These are phyloP conservation scores for Falco rusticolus DNA, from an alignment of 2,797 vertebrate genomes.

Conservation along the genomic window DNA sequence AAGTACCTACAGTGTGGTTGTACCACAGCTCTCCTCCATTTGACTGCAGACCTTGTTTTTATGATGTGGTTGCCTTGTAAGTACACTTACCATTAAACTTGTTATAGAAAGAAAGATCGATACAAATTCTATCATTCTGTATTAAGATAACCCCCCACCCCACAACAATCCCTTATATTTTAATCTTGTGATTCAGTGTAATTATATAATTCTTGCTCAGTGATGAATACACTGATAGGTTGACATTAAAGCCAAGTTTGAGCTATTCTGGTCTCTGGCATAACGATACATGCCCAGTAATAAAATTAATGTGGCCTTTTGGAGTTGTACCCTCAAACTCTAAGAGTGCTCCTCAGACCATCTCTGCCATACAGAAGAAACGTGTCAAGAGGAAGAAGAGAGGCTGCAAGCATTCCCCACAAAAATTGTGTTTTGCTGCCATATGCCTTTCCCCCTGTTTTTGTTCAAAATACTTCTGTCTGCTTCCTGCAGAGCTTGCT, in stretches of 20 bases:
- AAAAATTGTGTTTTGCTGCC: background rate
- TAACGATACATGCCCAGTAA: conserved; percentile 46
- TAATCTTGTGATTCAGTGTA: conserved; percentile 61
- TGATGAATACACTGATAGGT: conserved; percentile 44
- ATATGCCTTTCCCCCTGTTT: conserved; percentile 14
- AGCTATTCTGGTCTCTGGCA: conserved; percentile 47
- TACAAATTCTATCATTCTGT: conserved; percentile 54
- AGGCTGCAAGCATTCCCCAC: background rate
- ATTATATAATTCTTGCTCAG: conserved; percentile 61
- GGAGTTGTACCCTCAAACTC: background rate
- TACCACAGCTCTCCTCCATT: background rate
- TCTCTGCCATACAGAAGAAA: background rate
- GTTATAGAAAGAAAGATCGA: conserved; percentile 60
- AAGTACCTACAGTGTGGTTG: background rate
- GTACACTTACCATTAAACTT: conserved; percentile 25
- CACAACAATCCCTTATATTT: background rate
- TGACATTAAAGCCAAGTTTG: conserved; percentile 65
- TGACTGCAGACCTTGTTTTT: conserved; percentile 35
- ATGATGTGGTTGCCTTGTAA: conserved; percentile 35
- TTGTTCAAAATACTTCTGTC: conserved; percentile 52
- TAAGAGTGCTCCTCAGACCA: background rate
- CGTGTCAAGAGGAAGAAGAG: background rate
- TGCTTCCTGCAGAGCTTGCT: conserved; percentile 47
- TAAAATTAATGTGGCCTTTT: conserved; percentile 39
- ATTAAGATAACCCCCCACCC: conserved; percentile 29